These are phyloP conservation scores for Caenorhabditis tropicalis DNA, from an alignment of 1,140 invertebrate species.

Conservation along the genomic window DNA sequence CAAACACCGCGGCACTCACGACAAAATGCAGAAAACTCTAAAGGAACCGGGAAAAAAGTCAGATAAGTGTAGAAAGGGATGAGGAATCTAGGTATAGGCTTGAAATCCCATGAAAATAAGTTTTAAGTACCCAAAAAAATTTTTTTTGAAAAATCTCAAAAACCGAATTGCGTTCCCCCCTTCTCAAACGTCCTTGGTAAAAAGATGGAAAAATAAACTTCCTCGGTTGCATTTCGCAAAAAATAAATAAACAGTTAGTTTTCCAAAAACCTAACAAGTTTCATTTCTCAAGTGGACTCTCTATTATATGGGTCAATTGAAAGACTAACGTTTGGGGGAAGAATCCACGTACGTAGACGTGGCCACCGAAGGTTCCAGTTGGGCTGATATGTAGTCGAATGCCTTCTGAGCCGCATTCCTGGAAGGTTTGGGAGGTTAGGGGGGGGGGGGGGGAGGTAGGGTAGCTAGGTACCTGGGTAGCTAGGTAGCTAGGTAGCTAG, in stretches of 20 bases:
- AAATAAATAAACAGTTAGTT: constrained; percentile 14
- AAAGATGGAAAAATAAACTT: background rate
- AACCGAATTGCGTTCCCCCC: too few species aligned
- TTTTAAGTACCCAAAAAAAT: too few species aligned
- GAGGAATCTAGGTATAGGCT: too few species aligned
- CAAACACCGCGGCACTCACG: too few species aligned
- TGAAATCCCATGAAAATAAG: too few species aligned
- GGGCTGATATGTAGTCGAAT: constrained; percentile 50
- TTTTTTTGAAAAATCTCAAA: too few species aligned
- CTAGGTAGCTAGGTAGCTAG: too few species aligned
- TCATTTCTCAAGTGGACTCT: background rate
- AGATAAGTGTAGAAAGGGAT: too few species aligned
- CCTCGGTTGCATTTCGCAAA: background rate
- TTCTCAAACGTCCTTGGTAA: background rate
- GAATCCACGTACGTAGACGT: constrained; percentile 59
- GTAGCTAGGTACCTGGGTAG: too few species aligned
- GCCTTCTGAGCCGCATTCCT: constrained; percentile 53
- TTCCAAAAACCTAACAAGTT: background rate
- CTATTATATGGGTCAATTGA: background rate
- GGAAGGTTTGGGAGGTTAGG: background rate
- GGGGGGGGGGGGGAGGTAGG: background rate
- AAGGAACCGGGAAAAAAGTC: too few species aligned
- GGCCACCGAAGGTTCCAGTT: constrained; percentile 52
- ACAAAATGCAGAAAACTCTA: too few species aligned
- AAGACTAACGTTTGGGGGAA: constrained; percentile 48